These are phyloP conservation scores for Casuarius casuarius DNA, from an alignment of 2,113 vertebrate genomes.

Conservation along the genomic window DNA sequence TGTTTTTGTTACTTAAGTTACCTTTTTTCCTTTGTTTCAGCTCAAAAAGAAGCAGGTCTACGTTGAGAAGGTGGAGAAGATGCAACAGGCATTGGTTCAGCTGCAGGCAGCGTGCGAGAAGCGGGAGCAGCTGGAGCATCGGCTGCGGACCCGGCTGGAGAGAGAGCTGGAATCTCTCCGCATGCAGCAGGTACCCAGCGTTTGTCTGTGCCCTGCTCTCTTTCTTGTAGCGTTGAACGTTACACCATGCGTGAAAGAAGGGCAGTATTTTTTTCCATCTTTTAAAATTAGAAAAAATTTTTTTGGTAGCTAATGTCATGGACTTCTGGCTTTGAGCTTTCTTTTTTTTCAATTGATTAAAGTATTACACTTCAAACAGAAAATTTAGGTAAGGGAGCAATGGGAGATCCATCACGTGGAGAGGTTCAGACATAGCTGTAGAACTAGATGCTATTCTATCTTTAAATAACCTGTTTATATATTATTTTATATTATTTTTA, in stretches of 20 bases:
- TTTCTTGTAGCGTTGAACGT: neutral
- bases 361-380: neutral
- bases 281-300: neutral
- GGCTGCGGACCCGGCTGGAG: conserved; percentile 92
- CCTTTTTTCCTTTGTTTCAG: conserved; percentile 70
- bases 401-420: neutral
- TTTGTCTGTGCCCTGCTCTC: neutral
- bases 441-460: neutral
- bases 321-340: neutral
- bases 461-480: neutral
- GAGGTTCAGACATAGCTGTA: neutral
- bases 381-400: neutral
- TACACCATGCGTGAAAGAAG: neutral
- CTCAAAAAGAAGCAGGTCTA: conserved; percentile 99
- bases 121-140: conserved; percentile 93
- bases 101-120: conserved; percentile 98
- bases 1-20: fast-evolving
- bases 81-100: conserved; percentile 96
- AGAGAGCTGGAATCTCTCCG: conserved; percentile 94
- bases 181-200: conserved; percentile 89
- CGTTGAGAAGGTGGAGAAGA: conserved; percentile 97
- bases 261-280: neutral
- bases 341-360: neutral
- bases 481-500: neutral
- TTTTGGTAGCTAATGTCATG: neutral